phyloP scores from a whole-genome alignment of 1,140 invertebrate species.

The Drosophila sulfurigaster region DNA sequence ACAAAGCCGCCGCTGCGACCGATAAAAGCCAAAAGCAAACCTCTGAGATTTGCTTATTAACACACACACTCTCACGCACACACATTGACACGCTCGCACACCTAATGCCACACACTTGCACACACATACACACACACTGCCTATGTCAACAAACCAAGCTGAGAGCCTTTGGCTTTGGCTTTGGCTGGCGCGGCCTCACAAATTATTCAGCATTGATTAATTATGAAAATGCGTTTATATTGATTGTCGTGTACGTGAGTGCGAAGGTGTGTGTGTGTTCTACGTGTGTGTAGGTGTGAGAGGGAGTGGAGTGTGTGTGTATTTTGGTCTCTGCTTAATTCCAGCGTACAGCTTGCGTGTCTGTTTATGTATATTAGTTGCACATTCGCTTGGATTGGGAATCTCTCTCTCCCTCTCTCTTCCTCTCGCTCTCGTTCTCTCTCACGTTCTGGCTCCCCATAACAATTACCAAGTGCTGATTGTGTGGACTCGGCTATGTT shows the following conservation, averaged over 20 bases:
- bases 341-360: constrained; percentile 55
- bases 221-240: constrained; percentile 83
- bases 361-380: constrained; percentile 70
- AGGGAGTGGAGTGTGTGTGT: constrained; percentile 1
- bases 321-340: constrained; percentile 55
- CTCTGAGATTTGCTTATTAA: constrained; percentile 72
- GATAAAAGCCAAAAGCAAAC: constrained; percentile 78
- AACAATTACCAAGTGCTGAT: constrained; percentile 57
- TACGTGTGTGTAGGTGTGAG: constrained; percentile 6
- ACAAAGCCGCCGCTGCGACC: constrained; percentile 68
- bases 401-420: too few species aligned
- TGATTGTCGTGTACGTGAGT: constrained; percentile 57
- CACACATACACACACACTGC: constrained; percentile 6
- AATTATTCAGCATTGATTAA: constrained; percentile 83
- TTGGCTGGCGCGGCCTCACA: constrained; percentile 51
- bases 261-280: constrained; percentile 8
- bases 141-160: constrained; percentile 39
- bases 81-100: constrained; percentile 12
- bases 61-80: constrained; percentile 37
- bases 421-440: too few species aligned
- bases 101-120: constrained; percentile 4
- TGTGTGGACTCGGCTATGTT: constrained; percentile 42
- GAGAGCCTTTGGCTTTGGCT: constrained; percentile 3
- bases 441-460: constrained; percentile 13
- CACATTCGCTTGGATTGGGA: constrained; percentile 7